Percentiles rank a stretch among this genome's conserved stretches.
Evolutionary conservation across 2,797 vertebrate genomes (phyloP).

Genomic region (Molossus molossus): DNA sequence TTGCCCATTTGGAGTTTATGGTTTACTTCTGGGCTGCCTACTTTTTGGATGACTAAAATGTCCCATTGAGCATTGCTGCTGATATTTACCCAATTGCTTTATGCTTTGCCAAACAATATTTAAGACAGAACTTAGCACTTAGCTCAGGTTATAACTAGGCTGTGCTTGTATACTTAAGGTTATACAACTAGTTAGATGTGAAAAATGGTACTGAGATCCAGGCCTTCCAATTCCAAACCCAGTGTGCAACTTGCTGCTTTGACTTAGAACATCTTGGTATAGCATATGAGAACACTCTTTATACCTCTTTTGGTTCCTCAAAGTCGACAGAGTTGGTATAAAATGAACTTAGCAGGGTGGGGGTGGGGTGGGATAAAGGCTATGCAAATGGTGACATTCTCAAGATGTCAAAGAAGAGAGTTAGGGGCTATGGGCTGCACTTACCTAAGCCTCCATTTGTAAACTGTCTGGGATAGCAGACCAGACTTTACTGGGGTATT

Average conservation of each 20-base stretch:
- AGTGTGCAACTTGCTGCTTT: neutral
- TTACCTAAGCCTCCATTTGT: neutral
- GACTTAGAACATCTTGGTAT: neutral
- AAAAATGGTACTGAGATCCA: neutral
- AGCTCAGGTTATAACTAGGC: neutral
- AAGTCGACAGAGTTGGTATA: neutral
- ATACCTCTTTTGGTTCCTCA: neutral
- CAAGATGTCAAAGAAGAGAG: neutral
- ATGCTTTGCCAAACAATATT: neutral
- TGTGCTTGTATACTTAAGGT: neutral
- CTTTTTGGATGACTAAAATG: neutral
- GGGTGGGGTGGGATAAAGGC: neutral
- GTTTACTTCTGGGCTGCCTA: neutral
- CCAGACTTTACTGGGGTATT: neutral
- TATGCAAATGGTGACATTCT: conserved; percentile 2
- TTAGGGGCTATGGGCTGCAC: neutral
- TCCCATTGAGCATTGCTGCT: neutral
- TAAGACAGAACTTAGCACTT: neutral
- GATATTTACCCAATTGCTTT: neutral
- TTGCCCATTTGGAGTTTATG: neutral
- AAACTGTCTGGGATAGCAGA: neutral
- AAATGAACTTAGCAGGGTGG: conserved; percentile 22
- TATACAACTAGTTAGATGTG: neutral
- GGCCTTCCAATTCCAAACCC: neutral
- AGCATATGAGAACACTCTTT: neutral